These are phyloP conservation scores for Parascotia fuliginaria DNA, from an alignment of 2,888 invertebrate genomes.

Conservation along the genomic window DNA sequence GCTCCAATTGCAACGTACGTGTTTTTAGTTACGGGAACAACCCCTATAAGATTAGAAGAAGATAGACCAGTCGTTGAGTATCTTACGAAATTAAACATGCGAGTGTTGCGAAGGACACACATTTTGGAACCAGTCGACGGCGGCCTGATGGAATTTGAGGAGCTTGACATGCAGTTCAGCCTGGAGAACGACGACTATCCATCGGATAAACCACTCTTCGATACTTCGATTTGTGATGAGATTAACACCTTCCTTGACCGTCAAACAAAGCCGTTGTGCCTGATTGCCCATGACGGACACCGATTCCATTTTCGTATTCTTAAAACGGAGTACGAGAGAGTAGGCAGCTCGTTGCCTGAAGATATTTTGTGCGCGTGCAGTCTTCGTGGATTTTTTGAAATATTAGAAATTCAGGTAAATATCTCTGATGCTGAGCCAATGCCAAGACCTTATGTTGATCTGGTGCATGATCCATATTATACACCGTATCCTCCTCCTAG, in stretches of 20 bases:
- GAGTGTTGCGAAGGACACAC: conserved; percentile 84
- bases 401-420: conserved; percentile 43
- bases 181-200: too few species aligned
- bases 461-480: neutral
- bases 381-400: conserved; percentile 73
- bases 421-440: neutral
- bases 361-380: conserved; percentile 86
- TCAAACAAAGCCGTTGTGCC: conserved; percentile 89
- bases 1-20: conserved; percentile 86
- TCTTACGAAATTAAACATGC: conserved; percentile 25
- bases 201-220: too few species aligned
- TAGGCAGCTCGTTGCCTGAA: conserved; percentile 73
- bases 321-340: conserved; percentile 77
- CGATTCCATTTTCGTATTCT: conserved; percentile 92
- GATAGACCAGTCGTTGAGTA: neutral
- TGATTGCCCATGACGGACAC: conserved; percentile 93
- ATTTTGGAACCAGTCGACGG: conserved; percentile 61
- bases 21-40: conserved; percentile 90
- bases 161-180: conserved; percentile 88
- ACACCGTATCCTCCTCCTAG: neutral
- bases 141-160: conserved; percentile 62
- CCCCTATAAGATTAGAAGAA: conserved; percentile 87
- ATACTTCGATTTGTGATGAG: too few species aligned
- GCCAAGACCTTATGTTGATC: neutral
- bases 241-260: too few species aligned